Base-by-base conservation (phyloP, 2,797 vertebrate genomes). In the Psittacula derbiana region DNA sequence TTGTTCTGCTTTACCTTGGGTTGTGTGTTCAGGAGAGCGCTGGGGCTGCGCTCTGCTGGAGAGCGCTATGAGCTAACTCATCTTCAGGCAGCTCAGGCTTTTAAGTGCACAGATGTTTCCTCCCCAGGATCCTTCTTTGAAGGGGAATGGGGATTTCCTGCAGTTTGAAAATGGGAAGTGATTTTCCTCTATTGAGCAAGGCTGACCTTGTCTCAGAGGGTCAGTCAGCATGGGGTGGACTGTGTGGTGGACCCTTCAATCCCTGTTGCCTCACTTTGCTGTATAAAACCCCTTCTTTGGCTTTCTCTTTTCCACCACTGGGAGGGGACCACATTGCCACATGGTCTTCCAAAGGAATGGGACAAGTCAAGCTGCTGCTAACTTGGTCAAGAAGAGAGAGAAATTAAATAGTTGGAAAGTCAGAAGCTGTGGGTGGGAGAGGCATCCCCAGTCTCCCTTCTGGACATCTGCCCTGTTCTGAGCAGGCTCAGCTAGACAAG, bases 51-150 rank as follows among this genome's bases (percentile, higher is more conserved):
- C 33, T 74, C 16, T 49, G 31, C 50, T 47, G 58, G 64, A 82
- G 58, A 4, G 3, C 7, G 7, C 3, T 49, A 53, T 10, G 19
- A 88, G 58, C 25, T n/a, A 47, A 47, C 31, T 13, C 46, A 93
- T 72, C 86, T 73, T 79, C 30, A 75, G 83, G 62, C 88, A 86
- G 57, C 81, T 93, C 69, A 43, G 84, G 81, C 78, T 91, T 81
- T 65, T 82, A 70, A 82, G 20, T 13, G 25, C 90, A 91, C 98
- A 98, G 98, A 97, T 98, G 98, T 98, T 98, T 98, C 97, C 97
- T 97, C 88, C 92, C 49, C n/a, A 67, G 62, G 55, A 83, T 83
- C 94, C 75, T 74, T 95, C 80, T 91, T 90, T 96, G 89, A 94
- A 31, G 11, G 18, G 73, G 27, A 92, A 64, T 55, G 93, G 93